These are phyloP conservation scores for Eupithecia centaureata DNA, from an alignment of 2,888 invertebrate genomes.

Conservation along the genomic window DNA sequence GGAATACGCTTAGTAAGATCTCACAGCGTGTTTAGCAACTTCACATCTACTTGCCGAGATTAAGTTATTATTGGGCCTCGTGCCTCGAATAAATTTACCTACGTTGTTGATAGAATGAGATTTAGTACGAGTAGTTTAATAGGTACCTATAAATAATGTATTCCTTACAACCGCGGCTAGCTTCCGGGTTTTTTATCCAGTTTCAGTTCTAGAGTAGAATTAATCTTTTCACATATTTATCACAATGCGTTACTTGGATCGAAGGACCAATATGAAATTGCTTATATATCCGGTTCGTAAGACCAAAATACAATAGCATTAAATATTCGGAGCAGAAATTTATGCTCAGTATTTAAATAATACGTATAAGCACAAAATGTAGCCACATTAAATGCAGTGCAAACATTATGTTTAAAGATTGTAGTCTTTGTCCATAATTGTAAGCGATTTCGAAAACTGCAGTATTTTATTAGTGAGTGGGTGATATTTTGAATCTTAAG, in stretches of 20 bases:
- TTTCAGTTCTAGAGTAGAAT: not conserved
- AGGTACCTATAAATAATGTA: not conserved
- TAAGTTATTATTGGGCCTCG: constrained; percentile 29
- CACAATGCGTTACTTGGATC: not conserved
- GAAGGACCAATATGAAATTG: not conserved
- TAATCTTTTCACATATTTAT: no score
- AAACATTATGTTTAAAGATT: constrained; percentile 27
- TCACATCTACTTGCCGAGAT: constrained; percentile 25
- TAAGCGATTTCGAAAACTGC: constrained; percentile 17
- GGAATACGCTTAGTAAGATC: constrained; percentile 21
- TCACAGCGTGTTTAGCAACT: constrained; percentile 10
- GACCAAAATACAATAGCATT: constrained; percentile 8
- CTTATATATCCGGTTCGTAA: constrained; percentile 24
- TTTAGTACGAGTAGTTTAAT: not conserved
- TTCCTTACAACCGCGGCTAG: not conserved
- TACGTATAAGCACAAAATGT: not conserved
- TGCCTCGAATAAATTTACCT: constrained; percentile 45
- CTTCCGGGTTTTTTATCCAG: constrained; percentile 2
- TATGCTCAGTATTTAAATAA: constrained; percentile 4
- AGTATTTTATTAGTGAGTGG: constrained; percentile 29
- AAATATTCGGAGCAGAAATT: not conserved
- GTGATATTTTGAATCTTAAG: constrained; percentile 19
- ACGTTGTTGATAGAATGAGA: constrained; percentile 3
- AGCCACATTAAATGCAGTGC: constrained; percentile 22
- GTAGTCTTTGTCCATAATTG: constrained; percentile 29